Evolutionary conservation across 1,140 invertebrate species (phyloP).

Genomic region (Drosophila tropicalis): DNA sequence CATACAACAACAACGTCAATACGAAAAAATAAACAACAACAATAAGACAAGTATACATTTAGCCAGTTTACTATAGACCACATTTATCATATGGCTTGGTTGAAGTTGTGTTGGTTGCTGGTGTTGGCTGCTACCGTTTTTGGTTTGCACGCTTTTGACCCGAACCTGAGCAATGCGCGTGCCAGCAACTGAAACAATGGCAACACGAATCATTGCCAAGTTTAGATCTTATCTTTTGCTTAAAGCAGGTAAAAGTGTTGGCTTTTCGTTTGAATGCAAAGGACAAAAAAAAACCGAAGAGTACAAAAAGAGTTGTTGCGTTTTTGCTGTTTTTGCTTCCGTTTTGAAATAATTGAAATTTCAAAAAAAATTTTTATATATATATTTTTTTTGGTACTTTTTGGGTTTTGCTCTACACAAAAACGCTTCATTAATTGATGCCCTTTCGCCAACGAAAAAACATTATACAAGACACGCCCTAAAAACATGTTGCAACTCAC

Average conservation of each 20-base stretch:
- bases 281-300: constrained; percentile 18
- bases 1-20: constrained; percentile 34
- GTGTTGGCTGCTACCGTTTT: constrained; percentile 59
- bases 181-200: constrained; percentile 47
- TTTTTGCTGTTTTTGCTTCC: constrained; percentile 12
- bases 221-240: constrained; percentile 48
- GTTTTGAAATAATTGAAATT: constrained; percentile 65
- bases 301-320: constrained; percentile 5
- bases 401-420: constrained; percentile 29
- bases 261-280: constrained; percentile 25
- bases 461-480: constrained; percentile 52
- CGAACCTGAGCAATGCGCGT: constrained; percentile 54
- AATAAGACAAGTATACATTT: constrained; percentile 13
- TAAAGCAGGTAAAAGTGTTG: constrained; percentile 65
- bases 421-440: constrained; percentile 47
- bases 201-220: constrained; percentile 47
- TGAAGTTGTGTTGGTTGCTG: not conserved
- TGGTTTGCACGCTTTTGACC: constrained; percentile 74
- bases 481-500: constrained; percentile 69
- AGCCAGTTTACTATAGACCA: constrained; percentile 17
- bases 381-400: not conserved
- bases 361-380: constrained; percentile 33
- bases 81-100: constrained; percentile 44
- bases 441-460: constrained; percentile 33
- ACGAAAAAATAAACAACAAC: constrained; percentile 8